Base-by-base conservation (phyloP, 2,797 vertebrate species). In the Nannoperca obscura region DNA sequence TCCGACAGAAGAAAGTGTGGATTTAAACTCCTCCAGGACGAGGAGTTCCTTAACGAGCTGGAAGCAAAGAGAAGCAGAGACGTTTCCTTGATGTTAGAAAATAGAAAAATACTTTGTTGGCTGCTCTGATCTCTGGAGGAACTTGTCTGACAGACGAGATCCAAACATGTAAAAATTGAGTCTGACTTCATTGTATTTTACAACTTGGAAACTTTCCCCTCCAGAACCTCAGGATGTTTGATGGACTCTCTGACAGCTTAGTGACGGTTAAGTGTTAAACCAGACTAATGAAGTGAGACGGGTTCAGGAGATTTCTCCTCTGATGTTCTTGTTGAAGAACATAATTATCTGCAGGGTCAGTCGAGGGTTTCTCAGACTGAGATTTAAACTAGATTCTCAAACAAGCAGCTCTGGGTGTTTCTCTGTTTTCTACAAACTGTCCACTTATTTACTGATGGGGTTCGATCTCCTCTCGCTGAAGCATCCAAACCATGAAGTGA, bases 361-460 rank as follows among this genome's bases (percentile, higher is more conserved):
- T 1, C 12, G 5, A 55, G 30, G 42, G 5, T 42, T 40, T 49
- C 53, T 49, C 27, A 42, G 1, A 40, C 24, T 5, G 19, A 19
- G 20, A 52, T 30, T 52, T 3, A 20, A 49, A 27, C 68, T 49
- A 17, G 1, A 22, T 6, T 38, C 50, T 67, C 65, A 27, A 7
- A 38, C 44, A 19, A 38, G 30, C 36, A 19, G 36, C 34, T 46
- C 5, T 27, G 11, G 19, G n/a, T n/a, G n/a, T n/a, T n/a, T n/a
- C n/a, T 20, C 34, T 42, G 73, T 19, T 74, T 38, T 53, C 7
- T 12, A 0, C 61, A 5, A 34, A 15, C 10, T 17, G 2, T 46
- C 36, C 20, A 38, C 3, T 70, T 22, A 50, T 70, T 71, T 12
- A 65, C 65, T 77, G 19, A 15, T 80, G 83, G n/a, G 76, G 76